These are phyloP conservation scores for Phalera bucephala DNA, from an alignment of 2,888 invertebrate species.

Conservation along the genomic window DNA sequence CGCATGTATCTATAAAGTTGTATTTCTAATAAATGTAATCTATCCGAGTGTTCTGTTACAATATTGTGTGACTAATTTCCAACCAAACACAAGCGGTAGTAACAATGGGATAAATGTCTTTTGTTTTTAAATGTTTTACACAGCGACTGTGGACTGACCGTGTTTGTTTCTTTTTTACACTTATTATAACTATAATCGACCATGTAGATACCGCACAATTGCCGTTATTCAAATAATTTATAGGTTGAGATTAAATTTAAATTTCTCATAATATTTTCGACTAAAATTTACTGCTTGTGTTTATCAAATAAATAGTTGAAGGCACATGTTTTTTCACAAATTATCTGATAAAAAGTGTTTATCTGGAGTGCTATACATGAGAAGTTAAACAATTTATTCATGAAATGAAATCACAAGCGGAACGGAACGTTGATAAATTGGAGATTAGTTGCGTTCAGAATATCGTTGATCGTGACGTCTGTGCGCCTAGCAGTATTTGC, in stretches of 20 bases:
- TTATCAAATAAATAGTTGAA: too few relatives aligned
- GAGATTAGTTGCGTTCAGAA: conserved; percentile 51
- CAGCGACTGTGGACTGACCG: conserved; percentile 13
- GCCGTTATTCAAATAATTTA: too few relatives aligned
- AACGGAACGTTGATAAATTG: conserved; percentile 50
- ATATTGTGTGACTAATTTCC: conserved; percentile 33
- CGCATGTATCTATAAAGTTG: too few relatives aligned
- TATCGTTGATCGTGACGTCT: conserved; percentile 25
- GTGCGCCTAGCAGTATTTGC: conserved; percentile 11
- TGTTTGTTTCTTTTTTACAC: conserved; percentile 19
- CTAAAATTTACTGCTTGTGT: too few relatives aligned
- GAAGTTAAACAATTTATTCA: conserved; percentile 26
- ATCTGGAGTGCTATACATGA: conserved; percentile 19
- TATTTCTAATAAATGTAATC: too few relatives aligned
- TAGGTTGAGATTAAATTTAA: too few relatives aligned
- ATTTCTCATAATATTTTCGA: too few relatives aligned
- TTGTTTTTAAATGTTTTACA: conserved; percentile 33
- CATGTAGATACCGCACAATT: too few relatives aligned
- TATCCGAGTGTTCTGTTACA: neutral
- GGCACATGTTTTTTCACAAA: too few relatives aligned
- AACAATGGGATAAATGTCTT: conserved; percentile 43
- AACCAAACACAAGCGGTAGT: conserved; percentile 30
- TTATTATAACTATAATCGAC: too few relatives aligned
- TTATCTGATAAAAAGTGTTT: conserved; percentile 33
- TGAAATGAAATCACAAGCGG: conserved; percentile 36